These are phyloP conservation scores for Calliopum simillimum DNA, from an alignment of 2,888 invertebrate genomes.

Conservation along the genomic window DNA sequence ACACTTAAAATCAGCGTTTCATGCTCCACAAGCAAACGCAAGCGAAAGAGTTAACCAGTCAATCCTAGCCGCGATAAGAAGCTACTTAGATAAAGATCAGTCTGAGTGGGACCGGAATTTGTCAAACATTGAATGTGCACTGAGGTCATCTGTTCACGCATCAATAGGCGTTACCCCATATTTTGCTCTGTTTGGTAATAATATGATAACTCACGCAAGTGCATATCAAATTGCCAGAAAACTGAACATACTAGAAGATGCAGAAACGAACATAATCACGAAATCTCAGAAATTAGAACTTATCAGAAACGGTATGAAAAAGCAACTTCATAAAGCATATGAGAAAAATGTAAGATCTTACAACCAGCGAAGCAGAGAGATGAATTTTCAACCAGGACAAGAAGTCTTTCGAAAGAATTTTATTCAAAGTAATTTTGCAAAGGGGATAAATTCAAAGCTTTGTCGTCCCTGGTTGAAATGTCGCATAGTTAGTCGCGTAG, in stretches of 20 bases:
- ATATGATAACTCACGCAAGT: slow-evolving; percentile 9
- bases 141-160: slow-evolving; percentile 8
- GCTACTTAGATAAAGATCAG: neutral
- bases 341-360: too few species aligned
- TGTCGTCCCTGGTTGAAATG: too few species aligned
- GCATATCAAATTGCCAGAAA: too few species aligned
- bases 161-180: slow-evolving; percentile 22
- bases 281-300: neutral
- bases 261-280: neutral
- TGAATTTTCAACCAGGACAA: too few species aligned
- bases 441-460: too few species aligned
- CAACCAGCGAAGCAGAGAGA: too few species aligned
- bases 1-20: neutral
- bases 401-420: slow-evolving; percentile 31
- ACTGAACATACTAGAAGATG: slow-evolving; percentile 1
- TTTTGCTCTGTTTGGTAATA: slow-evolving; percentile 28
- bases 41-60: too few species aligned
- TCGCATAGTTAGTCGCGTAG: too few species aligned
- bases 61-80: neutral
- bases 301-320: neutral
- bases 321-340: too few species aligned
- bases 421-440: slow-evolving; percentile 14
- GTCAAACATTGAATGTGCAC: too few species aligned
- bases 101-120: neutral
- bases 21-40: slow-evolving; percentile 13